Conservation (phyloP, 2,888 invertebrate species). For the Xestoiulus laeticollis region DNA sequence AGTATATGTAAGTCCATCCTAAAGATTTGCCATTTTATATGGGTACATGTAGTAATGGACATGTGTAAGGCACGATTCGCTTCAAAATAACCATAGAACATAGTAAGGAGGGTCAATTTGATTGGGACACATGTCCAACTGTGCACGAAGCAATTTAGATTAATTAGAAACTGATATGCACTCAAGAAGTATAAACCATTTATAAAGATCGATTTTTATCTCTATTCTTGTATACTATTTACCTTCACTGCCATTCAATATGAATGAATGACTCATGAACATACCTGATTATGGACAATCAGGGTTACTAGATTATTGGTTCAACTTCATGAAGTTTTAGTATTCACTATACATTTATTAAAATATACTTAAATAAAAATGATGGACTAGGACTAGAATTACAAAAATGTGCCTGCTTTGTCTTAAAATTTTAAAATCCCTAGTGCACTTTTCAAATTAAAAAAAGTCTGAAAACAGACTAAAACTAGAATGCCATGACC, state of each 20-base stretch:
- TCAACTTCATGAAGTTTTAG: not conserved
- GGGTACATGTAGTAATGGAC: no score
- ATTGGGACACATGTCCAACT: not conserved
- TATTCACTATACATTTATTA: no score
- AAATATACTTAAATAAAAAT: no score
- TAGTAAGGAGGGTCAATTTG: not conserved
- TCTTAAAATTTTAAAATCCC: no score
- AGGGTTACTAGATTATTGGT: not conserved
- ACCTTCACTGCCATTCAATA: conserved; percentile 9
- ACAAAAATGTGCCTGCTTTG: no score
- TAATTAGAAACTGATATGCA: not conserved
- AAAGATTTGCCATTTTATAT: not conserved
- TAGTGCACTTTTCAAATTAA: no score
- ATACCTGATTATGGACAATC: not conserved
- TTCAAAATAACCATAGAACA: not conserved
- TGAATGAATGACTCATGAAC: conserved; percentile 20
- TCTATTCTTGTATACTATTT: not conserved
- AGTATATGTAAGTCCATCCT: not conserved
- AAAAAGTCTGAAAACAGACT: no score
- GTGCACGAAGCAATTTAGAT: not conserved
- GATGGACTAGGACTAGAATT: no score
- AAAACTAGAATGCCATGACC: no score
- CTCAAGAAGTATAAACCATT: not conserved
- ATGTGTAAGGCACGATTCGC: not conserved
- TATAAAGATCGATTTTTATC: conserved; percentile 11